Base-by-base conservation (phyloP, 2,113 vertebrate genomes). In the Phalacrocorax pelagicus region DNA sequence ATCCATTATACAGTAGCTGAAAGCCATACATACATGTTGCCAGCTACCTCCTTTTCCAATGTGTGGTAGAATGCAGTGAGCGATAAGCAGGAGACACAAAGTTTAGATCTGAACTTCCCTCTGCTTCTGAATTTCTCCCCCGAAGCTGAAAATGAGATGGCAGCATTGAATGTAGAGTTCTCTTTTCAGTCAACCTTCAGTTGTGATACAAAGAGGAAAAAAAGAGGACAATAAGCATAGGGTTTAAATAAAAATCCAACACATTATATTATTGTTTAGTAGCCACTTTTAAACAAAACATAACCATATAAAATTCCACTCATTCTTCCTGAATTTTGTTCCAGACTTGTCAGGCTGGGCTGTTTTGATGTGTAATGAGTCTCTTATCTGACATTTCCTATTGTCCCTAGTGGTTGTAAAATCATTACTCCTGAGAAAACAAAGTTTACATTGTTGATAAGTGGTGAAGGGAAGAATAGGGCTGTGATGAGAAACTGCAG, bases 361-460 rank as follows among this genome's bases (percentile, higher is more conserved):
- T 80, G 66, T 73, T 79, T 73, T 94, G 80, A 91, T 85, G 81
- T 46, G 55, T 84, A 91, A 86, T 87, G 90, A 91, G 55, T 74
- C 81, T 93, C 75, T 94, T 84, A 80, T 85, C 63, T 79, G 69
- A 69, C 59, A 23, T 83, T 96, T 77, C 54, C 78, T 95, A 72
- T 94, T 97, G 95, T 96, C 91, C 78, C 67, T 17, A 38, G 90
- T 66, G 90, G 82, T 62, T 92, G 90, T 77, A 92, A 80, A 88
- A 83, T 67, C 89, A 63, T 72, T 85, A 78, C 69, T 95, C 61
- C 21, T 38, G 92, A 96, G 94, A 94, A 96, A 97, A 95, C 86
- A 93, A 92, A 94, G 90, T 96, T 96, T 94, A 95, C 63, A 94
- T 93, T 93, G 83, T 94, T 89, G 95, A 88, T 85, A 90, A 93